A percentile compares a stretch with the other conserved stretches of the same genome.
Evolutionary conservation across 2,113 vertebrate species (phyloP).

Genomic region (Neogobius melanostomus): DNA sequence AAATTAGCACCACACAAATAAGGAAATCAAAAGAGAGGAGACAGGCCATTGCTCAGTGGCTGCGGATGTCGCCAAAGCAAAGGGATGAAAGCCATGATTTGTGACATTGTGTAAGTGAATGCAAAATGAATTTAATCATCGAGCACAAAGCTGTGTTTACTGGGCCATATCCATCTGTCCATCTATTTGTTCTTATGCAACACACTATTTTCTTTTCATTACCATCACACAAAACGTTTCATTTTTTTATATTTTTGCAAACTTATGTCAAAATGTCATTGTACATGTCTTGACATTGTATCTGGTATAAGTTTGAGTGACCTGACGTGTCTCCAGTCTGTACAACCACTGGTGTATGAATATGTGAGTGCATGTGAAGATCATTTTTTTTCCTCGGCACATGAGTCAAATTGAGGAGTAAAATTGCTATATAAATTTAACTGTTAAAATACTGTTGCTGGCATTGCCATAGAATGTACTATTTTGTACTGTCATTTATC

Average conservation of each 20-base stretch:
- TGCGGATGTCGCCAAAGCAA: conserved; percentile 22
- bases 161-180: conserved; percentile 20
- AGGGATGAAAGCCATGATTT: conserved; percentile 32
- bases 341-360: too few species aligned
- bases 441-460: too few species aligned
- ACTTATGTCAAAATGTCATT: too few species aligned
- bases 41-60: conserved; percentile 49
- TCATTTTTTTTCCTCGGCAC: too few species aligned
- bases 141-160: conserved; percentile 17
- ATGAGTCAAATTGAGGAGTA: too few species aligned
- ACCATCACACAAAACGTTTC: neutral
- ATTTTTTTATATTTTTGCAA: neutral
- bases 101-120: conserved; percentile 10
- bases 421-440: too few species aligned
- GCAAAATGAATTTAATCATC: conserved; percentile 4
- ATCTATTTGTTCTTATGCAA: conserved; percentile 7
- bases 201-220: neutral
- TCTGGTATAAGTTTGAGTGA: too few species aligned
- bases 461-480: too few species aligned
- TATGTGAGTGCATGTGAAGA: too few species aligned
- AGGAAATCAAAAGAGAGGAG: conserved; percentile 67
- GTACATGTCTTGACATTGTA: too few species aligned
- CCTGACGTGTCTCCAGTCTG: too few species aligned
- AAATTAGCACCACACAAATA: conserved; percentile 70
- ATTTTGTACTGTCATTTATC: too few species aligned